phyloP scores from a whole-genome alignment of 2,113 vertebrate species.

The Clarias batrachus region DNA sequence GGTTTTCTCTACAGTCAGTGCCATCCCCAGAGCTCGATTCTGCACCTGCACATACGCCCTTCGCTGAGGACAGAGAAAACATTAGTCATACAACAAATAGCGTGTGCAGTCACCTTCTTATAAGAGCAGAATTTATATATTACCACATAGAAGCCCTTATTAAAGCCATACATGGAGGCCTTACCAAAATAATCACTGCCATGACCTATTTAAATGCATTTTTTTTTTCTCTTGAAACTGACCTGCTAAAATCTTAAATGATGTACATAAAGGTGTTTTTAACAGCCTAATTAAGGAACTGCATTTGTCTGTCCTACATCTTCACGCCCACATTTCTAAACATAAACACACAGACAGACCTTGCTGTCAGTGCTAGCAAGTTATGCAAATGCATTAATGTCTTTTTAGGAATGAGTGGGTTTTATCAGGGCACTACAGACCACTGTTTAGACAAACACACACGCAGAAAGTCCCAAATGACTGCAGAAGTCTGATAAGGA shows the following conservation, averaged over 20 bases:
- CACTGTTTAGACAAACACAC: background rate
- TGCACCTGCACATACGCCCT: slow-evolving; percentile 74
- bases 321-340: slow-evolving; percentile 20
- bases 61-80: slow-evolving; percentile 63
- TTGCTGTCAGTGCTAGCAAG: slow-evolving; percentile 17
- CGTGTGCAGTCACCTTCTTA: background rate
- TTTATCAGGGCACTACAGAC: slow-evolving; percentile 44
- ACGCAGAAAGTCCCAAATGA: background rate
- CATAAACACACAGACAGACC: slow-evolving; percentile 12
- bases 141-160: background rate
- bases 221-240: background rate
- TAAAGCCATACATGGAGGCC: background rate
- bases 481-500: slow-evolving; percentile 34
- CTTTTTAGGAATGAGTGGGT: slow-evolving; percentile 41
- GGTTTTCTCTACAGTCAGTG: slow-evolving; percentile 69
- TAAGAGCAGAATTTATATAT: background rate
- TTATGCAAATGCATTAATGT: slow-evolving; percentile 35
- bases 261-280: background rate
- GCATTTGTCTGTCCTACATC: background rate
- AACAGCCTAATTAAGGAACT: background rate
- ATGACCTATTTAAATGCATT: background rate
- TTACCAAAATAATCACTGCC: background rate
- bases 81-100: background rate
- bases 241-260: background rate
- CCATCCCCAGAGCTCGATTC: slow-evolving; percentile 70